Evolutionary conservation across 2,888 invertebrate genomes (phyloP), one percentile per base, ranked within the genome.

Genomic region (Hanleya hanleyi): DNA sequence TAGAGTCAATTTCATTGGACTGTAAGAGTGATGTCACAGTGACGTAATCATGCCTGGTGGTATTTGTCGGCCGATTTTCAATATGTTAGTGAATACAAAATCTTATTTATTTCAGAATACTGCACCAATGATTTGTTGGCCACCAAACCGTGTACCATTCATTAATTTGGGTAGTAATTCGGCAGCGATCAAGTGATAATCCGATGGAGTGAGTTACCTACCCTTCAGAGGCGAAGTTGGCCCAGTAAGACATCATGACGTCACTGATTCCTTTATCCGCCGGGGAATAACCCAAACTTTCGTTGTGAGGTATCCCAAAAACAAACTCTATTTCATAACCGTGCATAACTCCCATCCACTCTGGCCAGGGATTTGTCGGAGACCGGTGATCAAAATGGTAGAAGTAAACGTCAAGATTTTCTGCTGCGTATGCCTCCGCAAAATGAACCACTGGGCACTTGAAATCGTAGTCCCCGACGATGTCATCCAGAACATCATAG

Each of bases 201-300:
- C n/a, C n/a, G n/a, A n/a, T n/a, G n/a, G n/a, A n/a, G n/a, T n/a
- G n/a, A 62, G 7, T n/a, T 5, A 18, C 80, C 77, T 92, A 98
- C 98, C 98, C 97, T 79, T 95, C 95, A 92, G 96, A 95, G 50
- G 97, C 97, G 89, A 98, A 98, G 90, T 97, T 97, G 0, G 97
- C 95, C 97, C 97, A 97, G 91, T 97, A 97, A 88, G 94, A 93
- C 96, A 97, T 97, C 90, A 97, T 94, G 77, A 95, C 92, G 88
- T 93, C 94, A 87, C 96, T 96, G 79, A 98, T 93, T 79, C 95
- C 94, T 37, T 94, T 93, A 91, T 98, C 97, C 84, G 95, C 95
- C 0, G 93, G 93, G 7, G 94, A 95, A 92, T 96, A 97, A 90
- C 95, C 94, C 1, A 47, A 41, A 0, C 50, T 38, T 15, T 67